These are phyloP conservation scores for Chromis chromis DNA, from an alignment of 2,797 vertebrate species.

Conservation along the genomic window DNA sequence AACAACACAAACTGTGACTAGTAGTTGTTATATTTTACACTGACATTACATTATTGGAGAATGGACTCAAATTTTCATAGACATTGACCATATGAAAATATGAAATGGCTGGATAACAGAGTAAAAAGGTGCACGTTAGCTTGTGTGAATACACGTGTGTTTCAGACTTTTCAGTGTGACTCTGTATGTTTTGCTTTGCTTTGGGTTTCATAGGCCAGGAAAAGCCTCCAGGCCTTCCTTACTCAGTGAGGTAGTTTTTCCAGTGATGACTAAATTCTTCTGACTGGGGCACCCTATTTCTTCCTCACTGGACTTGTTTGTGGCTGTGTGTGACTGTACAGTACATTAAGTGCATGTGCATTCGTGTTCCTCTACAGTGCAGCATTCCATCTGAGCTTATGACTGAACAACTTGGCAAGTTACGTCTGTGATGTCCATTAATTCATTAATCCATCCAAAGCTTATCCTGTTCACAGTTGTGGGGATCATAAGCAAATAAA, in stretches of 20 bases:
- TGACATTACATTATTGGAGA: slow-evolving; percentile 4
- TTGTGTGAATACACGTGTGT: slow-evolving; percentile 23
- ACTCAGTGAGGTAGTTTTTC: slow-evolving; percentile 78
- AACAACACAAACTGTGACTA: neutral
- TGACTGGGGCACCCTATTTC: slow-evolving; percentile 60
- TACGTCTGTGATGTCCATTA: neutral
- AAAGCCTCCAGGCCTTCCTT: slow-evolving; percentile 64
- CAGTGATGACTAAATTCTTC: slow-evolving; percentile 81
- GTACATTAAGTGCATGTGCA: slow-evolving; percentile 10
- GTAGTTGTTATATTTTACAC: slow-evolving; percentile 3
- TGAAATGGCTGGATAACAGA: slow-evolving; percentile 16
- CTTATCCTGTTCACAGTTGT: neutral
- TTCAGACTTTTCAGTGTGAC: slow-evolving; percentile 30
- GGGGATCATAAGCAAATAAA: slow-evolving; percentile 15
- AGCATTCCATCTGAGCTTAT: neutral
- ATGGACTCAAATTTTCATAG: slow-evolving; percentile 13
- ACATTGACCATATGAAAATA: slow-evolving; percentile 33
- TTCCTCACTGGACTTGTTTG: slow-evolving; percentile 52
- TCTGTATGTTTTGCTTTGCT: slow-evolving; percentile 66
- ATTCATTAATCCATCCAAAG: neutral
- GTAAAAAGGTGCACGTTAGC: slow-evolving; percentile 14
- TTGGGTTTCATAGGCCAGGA: slow-evolving; percentile 66
- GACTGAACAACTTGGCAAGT: neutral
- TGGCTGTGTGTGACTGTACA: slow-evolving; percentile 32
- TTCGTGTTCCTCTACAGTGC: neutral